Percentiles rank a stretch among this genome's conserved stretches.
phyloP scores from a whole-genome alignment of 92 coral and sea anemone species.

The Metridium senile region DNA sequence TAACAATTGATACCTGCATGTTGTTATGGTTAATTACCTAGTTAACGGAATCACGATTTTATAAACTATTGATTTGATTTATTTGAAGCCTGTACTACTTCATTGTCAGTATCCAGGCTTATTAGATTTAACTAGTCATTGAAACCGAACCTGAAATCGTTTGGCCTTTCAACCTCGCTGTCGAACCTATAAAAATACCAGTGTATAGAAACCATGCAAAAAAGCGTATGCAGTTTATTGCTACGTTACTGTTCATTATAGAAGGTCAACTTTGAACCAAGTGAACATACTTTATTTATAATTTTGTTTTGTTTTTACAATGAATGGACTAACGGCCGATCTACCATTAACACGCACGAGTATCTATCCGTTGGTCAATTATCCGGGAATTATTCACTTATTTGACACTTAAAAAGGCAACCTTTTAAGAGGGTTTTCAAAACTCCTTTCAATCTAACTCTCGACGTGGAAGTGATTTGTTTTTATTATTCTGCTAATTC shows the following conservation, averaged over 20 bases:
- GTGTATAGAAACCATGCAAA: background rate
- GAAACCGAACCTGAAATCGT: background rate
- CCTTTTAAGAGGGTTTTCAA: background rate
- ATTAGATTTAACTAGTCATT: background rate
- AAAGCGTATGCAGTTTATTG: background rate
- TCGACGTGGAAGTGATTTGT: background rate
- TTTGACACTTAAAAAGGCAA: background rate
- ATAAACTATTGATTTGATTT: too few relatives aligned
- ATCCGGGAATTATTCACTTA: background rate
- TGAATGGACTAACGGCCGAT: too few relatives aligned
- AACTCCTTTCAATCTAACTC: background rate
- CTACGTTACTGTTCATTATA: too few relatives aligned
- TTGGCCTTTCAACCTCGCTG: background rate
- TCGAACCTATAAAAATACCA: too few relatives aligned
- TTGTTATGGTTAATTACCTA: too few relatives aligned
- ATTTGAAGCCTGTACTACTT: background rate
- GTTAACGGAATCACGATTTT: too few relatives aligned
- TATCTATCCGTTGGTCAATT: conserved; percentile 23
- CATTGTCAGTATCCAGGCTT: background rate
- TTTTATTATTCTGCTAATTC: background rate
- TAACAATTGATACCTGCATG: too few relatives aligned
- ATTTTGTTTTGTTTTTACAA: too few relatives aligned
- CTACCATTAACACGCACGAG: too few relatives aligned
- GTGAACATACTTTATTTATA: too few relatives aligned
- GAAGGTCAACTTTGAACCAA: too few relatives aligned